Percentiles rank a stretch among this genome's conserved stretches.
Conservation (phyloP, 2,888 invertebrate genomes). For the Euproctis similis region DNA sequence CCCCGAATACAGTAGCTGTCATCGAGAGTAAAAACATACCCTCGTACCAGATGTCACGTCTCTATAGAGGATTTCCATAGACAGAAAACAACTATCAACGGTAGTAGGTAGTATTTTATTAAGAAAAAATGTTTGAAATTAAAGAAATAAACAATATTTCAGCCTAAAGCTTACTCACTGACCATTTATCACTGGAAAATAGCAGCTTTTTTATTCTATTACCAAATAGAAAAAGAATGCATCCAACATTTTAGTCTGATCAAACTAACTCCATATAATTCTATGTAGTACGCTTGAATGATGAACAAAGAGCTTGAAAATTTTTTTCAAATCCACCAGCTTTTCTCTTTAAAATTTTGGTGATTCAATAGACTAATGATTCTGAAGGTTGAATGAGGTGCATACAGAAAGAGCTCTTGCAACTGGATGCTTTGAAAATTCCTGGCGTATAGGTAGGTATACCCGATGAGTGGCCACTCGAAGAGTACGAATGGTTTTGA, state of each 20-base stretch:
- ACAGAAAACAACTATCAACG: too few relatives aligned
- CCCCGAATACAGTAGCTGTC: too few relatives aligned
- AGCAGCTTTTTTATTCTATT: too few relatives aligned
- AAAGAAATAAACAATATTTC: too few relatives aligned
- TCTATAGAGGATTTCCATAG: too few relatives aligned
- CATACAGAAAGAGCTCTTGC: conserved; percentile 46
- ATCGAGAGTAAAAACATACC: too few relatives aligned
- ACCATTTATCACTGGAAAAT: too few relatives aligned
- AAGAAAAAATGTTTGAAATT: too few relatives aligned
- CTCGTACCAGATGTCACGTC: too few relatives aligned
- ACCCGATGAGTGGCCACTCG: conserved; percentile 26
- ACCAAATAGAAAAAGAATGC: too few relatives aligned
- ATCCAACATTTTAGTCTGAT: conserved; percentile 13
- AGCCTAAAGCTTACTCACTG: too few relatives aligned
- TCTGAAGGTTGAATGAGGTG: conserved; percentile 49
- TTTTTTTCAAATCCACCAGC: conserved; percentile 31
- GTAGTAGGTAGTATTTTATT: too few relatives aligned
- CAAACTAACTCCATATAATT: conserved; percentile 18
- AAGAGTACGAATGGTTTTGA: conserved; percentile 27
- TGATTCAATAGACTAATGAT: conserved; percentile 65
- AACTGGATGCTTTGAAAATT: conserved; percentile 38
- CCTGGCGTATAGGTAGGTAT: conserved; percentile 31
- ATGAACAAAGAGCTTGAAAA: conserved; percentile 23
- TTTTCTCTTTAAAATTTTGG: conserved; percentile 55
- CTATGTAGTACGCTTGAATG: conserved; percentile 23